These are phyloP conservation scores for Micromesistius poutassou DNA, from an alignment of 2,797 vertebrate species.

Conservation along the genomic window DNA sequence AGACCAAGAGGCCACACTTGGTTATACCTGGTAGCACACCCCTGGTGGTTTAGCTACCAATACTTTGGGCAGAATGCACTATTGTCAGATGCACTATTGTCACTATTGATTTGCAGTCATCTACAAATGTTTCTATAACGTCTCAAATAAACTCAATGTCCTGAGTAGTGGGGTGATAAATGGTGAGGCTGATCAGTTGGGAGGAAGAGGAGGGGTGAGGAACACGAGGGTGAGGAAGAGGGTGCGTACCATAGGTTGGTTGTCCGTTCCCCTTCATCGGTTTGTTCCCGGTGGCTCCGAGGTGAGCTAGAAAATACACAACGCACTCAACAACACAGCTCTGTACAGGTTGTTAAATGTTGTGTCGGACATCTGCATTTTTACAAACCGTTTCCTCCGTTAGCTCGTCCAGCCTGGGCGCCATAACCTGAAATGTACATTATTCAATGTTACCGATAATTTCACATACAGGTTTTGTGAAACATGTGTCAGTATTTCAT, in stretches of 20 bases:
- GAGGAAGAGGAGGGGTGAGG: neutral
- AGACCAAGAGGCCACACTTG: neutral
- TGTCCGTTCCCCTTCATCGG: constrained; percentile 54
- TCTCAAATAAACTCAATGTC: neutral
- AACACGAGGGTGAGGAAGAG: neutral
- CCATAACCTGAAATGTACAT: constrained; percentile 1
- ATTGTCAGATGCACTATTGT: neutral
- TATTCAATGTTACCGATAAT: neutral
- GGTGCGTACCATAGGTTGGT: constrained; percentile 41
- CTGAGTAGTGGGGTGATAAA: neutral
- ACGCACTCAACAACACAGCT: neutral
- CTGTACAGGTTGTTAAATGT: neutral
- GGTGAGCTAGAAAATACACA: constrained; percentile 34
- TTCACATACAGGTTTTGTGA: neutral
- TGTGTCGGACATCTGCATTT: neutral
- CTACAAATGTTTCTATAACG: no score
- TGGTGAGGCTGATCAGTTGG: neutral
- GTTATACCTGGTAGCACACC: neutral
- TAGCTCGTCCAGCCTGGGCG: neutral
- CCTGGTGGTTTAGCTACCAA: neutral
- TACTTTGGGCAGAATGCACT: neutral
- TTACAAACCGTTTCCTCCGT: neutral
- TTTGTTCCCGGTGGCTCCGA: constrained; percentile 41
- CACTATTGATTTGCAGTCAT: neutral
- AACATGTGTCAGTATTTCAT: neutral